phyloP scores from a whole-genome alignment of 1,140 invertebrate species.

The Gryllus bimaculatus region DNA sequence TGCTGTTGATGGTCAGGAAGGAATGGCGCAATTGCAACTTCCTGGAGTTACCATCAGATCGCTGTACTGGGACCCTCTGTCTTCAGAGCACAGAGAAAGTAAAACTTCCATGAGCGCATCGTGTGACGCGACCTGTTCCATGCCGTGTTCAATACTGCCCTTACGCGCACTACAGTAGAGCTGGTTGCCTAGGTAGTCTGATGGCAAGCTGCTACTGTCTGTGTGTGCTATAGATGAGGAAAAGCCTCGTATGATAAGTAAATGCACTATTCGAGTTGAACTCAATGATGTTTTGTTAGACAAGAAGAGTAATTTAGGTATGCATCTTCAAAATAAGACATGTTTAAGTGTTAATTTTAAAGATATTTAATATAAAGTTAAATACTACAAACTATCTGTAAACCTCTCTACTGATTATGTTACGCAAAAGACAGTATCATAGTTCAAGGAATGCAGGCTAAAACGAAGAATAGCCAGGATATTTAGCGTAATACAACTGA shows the following conservation, averaged over 20 bases:
- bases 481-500: too few relatives aligned
- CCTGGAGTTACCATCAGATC: not conserved
- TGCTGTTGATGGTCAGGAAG: constrained; percentile 12
- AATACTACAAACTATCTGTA: too few relatives aligned
- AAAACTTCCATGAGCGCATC: constrained; percentile 95
- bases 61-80: constrained; percentile 43
- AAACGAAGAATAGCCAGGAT: constrained; percentile 78
- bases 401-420: constrained; percentile 76
- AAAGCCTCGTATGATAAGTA: constrained; percentile 58
- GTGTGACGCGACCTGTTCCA: constrained; percentile 88
- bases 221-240: constrained; percentile 74
- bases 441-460: constrained; percentile 86
- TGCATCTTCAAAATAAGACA: too few relatives aligned
- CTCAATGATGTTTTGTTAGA: too few relatives aligned
- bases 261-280: too few relatives aligned
- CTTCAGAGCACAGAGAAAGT: constrained; percentile 79
- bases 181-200: too few relatives aligned
- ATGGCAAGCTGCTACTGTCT: constrained; percentile 76
- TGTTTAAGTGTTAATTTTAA: too few relatives aligned
- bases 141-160: constrained; percentile 64
- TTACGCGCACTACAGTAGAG: constrained; percentile 76
- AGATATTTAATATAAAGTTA: too few relatives aligned
- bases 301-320: too few relatives aligned
- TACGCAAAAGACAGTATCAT: constrained; percentile 83
- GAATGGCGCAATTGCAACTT: constrained; percentile 10